These are phyloP conservation scores for Perithous albicinctus DNA, from an alignment of 2,888 invertebrate species.

Conservation along the genomic window DNA sequence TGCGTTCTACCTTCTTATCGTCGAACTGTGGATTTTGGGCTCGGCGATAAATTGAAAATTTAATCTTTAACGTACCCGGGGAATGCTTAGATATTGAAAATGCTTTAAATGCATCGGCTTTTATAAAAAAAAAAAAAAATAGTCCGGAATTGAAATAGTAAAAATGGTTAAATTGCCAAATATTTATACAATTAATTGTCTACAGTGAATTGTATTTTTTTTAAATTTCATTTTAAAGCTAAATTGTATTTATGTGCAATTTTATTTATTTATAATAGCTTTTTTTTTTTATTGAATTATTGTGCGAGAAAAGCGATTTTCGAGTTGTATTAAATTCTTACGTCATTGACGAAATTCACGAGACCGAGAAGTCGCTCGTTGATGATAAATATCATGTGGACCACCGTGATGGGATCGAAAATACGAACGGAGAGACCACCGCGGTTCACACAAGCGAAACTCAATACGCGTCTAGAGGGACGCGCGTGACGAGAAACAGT, in stretches of 20 bases:
- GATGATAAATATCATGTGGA: constrained; percentile 62
- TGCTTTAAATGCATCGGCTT: not conserved
- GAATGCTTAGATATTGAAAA: not conserved
- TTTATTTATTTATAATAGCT: not conserved
- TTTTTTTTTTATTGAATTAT: not conserved
- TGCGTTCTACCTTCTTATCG: constrained; percentile 9
- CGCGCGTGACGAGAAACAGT: constrained; percentile 75
- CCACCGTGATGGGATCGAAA: constrained; percentile 71
- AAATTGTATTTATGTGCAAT: not conserved
- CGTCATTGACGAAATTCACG: not conserved
- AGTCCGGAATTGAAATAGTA: not conserved
- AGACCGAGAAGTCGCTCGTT: constrained; percentile 11
- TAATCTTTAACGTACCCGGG: not conserved
- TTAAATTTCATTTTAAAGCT: not conserved
- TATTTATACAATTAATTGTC: not conserved
- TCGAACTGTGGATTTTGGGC: not conserved
- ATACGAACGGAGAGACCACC: constrained; percentile 62
- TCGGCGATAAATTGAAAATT: not conserved
- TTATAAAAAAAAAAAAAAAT: not conserved
- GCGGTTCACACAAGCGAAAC: constrained; percentile 67
- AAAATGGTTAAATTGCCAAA: not conserved
- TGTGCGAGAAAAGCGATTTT: not conserved
- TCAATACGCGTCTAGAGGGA: constrained; percentile 72
- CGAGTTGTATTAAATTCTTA: not conserved
- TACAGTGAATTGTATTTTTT: not conserved